Percentiles rank a stretch among this genome's conserved stretches.
Evolutionary conservation across 2,797 vertebrate species (phyloP).

Genomic region (Clarias platycephalus): DNA sequence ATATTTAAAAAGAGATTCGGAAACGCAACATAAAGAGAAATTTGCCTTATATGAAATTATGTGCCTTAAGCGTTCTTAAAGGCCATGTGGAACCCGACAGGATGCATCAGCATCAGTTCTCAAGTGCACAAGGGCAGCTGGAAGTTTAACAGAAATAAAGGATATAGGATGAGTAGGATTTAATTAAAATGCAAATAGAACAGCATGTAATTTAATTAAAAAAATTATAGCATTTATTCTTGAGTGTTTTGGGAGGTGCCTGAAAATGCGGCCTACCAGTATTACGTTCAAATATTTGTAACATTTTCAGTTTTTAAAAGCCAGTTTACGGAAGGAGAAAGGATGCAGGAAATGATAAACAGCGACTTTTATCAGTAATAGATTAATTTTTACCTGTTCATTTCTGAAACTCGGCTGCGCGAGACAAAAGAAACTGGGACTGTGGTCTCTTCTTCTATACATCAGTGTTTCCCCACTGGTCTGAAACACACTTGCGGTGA

Average conservation of each 20-base stretch:
- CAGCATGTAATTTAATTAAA: not conserved
- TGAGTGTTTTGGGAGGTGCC: not conserved
- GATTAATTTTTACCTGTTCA: not conserved
- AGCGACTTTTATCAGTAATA: not conserved
- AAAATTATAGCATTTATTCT: not conserved
- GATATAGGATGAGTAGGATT: not conserved
- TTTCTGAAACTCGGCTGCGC: not conserved
- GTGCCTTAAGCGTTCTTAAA: not conserved
- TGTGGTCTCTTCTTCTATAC: not conserved
- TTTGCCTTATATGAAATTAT: too few relatives aligned
- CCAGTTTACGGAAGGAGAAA: not conserved
- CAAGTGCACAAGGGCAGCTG: not conserved
- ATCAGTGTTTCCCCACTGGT: too few relatives aligned
- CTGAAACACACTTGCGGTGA: too few relatives aligned
- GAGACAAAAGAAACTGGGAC: not conserved
- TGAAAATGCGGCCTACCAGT: not conserved
- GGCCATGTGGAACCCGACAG: not conserved
- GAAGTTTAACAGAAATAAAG: not conserved
- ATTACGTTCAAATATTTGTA: not conserved
- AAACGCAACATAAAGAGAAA: not conserved
- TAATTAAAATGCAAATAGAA: not conserved
- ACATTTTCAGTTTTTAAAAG: not conserved
- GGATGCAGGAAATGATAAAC: not conserved
- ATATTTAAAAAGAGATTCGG: not conserved
- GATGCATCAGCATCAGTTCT: not conserved